A percentile compares a stretch with the other conserved stretches of the same genome.
phyloP scores from a whole-genome alignment of 2,113 vertebrate species.

The Alouatta palliata region DNA sequence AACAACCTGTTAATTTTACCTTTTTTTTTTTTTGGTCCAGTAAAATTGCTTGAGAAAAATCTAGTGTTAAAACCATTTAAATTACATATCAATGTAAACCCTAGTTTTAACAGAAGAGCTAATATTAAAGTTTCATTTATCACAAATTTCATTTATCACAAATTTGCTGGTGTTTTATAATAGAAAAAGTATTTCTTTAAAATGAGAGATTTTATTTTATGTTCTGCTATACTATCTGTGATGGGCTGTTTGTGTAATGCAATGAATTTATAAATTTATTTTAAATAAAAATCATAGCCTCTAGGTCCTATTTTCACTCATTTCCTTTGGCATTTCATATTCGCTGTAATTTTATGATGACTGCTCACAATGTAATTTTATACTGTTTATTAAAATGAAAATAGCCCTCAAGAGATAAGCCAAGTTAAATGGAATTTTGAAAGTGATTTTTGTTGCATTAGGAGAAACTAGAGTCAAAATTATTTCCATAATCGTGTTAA shows the following conservation, averaged over 20 bases:
- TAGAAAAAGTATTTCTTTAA: background rate
- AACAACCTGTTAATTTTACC: background rate
- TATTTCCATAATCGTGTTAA: background rate
- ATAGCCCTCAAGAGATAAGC: background rate
- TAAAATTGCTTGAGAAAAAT: background rate
- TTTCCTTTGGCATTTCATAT: background rate
- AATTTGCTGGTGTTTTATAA: background rate
- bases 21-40: background rate
- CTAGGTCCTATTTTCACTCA: background rate
- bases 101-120: background rate
- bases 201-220: background rate
- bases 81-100: background rate
- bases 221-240: background rate
- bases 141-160: background rate
- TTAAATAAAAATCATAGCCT: conserved; percentile 16
- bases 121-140: background rate
- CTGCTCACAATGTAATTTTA: background rate
- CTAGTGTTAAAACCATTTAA: background rate
- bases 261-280: background rate
- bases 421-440: conserved; percentile 6
- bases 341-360: background rate
- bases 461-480: background rate
- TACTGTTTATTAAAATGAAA: conserved; percentile 15
- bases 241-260: background rate
- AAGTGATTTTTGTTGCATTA: background rate